These are phyloP conservation scores for Chrysomela aeneicollis DNA, from an alignment of 2,888 invertebrate genomes.

Conservation along the genomic window DNA sequence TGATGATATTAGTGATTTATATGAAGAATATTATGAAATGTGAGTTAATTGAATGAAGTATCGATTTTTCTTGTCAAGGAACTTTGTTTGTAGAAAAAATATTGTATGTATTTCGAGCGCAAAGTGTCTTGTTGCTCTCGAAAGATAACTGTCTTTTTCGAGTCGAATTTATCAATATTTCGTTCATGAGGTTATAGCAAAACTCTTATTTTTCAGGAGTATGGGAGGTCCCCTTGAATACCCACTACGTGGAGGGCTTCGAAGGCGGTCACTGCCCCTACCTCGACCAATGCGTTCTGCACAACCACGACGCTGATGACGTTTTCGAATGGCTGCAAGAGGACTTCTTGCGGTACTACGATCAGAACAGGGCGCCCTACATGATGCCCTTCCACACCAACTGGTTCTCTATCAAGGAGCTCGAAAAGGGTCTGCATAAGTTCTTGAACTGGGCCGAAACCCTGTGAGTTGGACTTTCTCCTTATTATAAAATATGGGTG, in stretches of 20 bases:
- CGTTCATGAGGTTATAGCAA: background rate
- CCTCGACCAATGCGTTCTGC: conserved; percentile 89
- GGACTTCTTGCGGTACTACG: conserved; percentile 83
- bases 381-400: conserved; percentile 97
- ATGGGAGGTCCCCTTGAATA: conserved; percentile 93
- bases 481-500: too few species aligned
- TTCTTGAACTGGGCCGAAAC: conserved; percentile 83
- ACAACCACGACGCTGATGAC: conserved; percentile 78
- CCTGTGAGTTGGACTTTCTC: conserved; percentile 66
- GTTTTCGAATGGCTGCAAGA: conserved; percentile 90
- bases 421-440: conserved; percentile 83
- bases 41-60: too few species aligned
- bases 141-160: too few species aligned
- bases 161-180: too few species aligned
- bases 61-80: too few species aligned
- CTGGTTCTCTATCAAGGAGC: conserved; percentile 91
- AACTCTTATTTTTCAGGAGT: conserved; percentile 65
- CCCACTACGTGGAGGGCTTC: conserved; percentile 86
- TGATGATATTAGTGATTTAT: too few species aligned
- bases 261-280: conserved; percentile 94
- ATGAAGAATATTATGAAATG: too few species aligned
- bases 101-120: too few species aligned
- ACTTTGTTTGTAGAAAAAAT: too few species aligned
- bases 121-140: too few species aligned
- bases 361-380: conserved; percentile 88